phyloP scores from a whole-genome alignment of 2,888 invertebrate genomes.

The Lasius platythorax region DNA sequence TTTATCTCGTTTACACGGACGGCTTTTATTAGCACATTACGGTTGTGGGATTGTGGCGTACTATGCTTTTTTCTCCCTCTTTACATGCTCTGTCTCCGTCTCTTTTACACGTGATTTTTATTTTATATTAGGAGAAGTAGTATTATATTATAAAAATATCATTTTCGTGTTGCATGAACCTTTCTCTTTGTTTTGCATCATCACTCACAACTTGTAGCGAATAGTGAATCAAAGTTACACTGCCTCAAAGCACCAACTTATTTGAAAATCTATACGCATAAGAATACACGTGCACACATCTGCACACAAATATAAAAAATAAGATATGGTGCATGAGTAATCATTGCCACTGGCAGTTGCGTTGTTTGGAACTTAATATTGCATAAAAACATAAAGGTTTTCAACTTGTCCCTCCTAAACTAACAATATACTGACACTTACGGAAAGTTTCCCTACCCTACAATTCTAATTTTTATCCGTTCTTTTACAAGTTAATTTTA shows the following conservation, averaged over 20 bases:
- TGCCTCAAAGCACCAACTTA: conserved; percentile 8
- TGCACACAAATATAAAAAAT: conserved; percentile 53
- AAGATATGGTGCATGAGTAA: conserved; percentile 72
- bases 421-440: conserved; percentile 53
- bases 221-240: conserved; percentile 5
- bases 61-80: conserved; percentile 27
- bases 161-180: conserved; percentile 23
- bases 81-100: conserved; percentile 25
- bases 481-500: conserved; percentile 1
- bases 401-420: conserved; percentile 56
- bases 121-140: not conserved
- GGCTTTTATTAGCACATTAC: conserved; percentile 23
- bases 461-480: not conserved
- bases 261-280: conserved; percentile 5
- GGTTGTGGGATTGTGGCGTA: conserved; percentile 32
- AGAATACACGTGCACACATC: conserved; percentile 29
- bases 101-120: conserved; percentile 21
- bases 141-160: not conserved
- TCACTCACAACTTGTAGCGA: not conserved
- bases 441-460: not conserved
- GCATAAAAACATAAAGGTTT: conserved; percentile 56
- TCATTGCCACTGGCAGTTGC: conserved; percentile 70
- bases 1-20: conserved; percentile 51
- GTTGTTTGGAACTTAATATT: conserved; percentile 79
- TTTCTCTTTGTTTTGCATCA: not conserved